Base-by-base conservation (phyloP, 2,888 invertebrate genomes). In the Chymomyza procnemis region DNA sequence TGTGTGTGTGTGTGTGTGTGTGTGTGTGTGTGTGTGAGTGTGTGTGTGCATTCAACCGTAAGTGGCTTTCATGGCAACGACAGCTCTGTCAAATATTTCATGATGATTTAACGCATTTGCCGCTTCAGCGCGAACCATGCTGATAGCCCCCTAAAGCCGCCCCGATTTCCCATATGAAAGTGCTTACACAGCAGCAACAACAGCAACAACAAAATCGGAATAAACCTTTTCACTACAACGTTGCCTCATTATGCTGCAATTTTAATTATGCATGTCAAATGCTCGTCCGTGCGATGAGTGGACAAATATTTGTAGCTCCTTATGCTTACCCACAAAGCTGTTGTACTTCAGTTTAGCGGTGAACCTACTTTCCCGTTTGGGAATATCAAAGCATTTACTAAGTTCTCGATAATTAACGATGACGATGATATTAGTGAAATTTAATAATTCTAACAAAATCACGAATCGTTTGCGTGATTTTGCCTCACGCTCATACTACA, bases 61-160 rank as follows among this genome's bases (percentile, higher is more conserved):
- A 55, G 55, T 50, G 50, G 50, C 50, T 50, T 16, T 16, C 50
- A 50, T 19, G 19, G 50, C 50, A 50, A n/a, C 19, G 50, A 50
- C 16, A 59, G 59, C 48, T 18, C 57, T 64, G 64, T 54, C 65
- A 66, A 58, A 66, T 73, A 58, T 65, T 64, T 64, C 69, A 67
- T 34, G 73, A 66, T 67, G 72, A 79, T 74, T 85, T 85, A 77
- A 79, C 75, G 79, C 79, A 73, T 79, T 76, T 70, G 75, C 62
- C 62, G 75, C 71, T 71, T 46, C 69, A 80, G 57, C 69, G 79
- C 78, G 74, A 57, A 57, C 34, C 26, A 3, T 41, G 57, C 57
- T 26, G 22, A 55, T 55, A 22, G 55, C 22, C 26, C 18, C 22
- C 26, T n/a, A 41, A 41, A 41, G 34, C 34, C 12, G 34, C 21